These are phyloP conservation scores for Clytia hemisphaerica DNA, from an alignment of 30 jellyfish, hydroid and myxozoan genomes.

Conservation along the genomic window DNA sequence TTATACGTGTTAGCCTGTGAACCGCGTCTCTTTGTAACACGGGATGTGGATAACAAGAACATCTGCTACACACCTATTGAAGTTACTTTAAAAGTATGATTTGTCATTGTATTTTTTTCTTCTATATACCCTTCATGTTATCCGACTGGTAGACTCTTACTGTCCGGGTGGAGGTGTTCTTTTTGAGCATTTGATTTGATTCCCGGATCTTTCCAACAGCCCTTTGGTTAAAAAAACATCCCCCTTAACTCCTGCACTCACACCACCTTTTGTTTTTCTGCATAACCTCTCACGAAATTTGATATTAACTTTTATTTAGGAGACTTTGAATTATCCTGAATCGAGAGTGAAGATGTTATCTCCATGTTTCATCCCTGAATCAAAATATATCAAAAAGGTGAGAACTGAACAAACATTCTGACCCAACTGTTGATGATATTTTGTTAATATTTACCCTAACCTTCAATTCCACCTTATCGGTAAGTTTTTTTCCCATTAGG, in stretches of 20 bases:
- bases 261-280: background rate
- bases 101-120: background rate
- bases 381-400: constrained; percentile 56
- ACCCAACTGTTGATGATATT: too few relatives aligned
- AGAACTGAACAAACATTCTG: too few relatives aligned
- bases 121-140: background rate
- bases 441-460: too few relatives aligned
- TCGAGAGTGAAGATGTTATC: constrained; percentile 55
- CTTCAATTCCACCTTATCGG: too few relatives aligned
- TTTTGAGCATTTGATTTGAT: too few relatives aligned
- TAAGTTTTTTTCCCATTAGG: too few relatives aligned
- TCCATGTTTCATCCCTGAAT: constrained; percentile 86
- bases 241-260: background rate
- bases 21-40: constrained; percentile 67
- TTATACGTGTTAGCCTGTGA: constrained; percentile 86
- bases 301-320: constrained; percentile 37
- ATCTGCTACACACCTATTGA: constrained; percentile 68
- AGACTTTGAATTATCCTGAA: constrained; percentile 51
- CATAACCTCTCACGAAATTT: background rate
- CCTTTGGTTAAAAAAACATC: too few relatives aligned
- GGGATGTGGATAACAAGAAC: constrained; percentile 60
- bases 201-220: too few relatives aligned
- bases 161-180: background rate
- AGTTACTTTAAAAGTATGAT: constrained; percentile 60
- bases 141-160: background rate